phyloP scores from a whole-genome alignment of 2,888 invertebrate genomes.

The Caenorhabditis uteleia region DNA sequence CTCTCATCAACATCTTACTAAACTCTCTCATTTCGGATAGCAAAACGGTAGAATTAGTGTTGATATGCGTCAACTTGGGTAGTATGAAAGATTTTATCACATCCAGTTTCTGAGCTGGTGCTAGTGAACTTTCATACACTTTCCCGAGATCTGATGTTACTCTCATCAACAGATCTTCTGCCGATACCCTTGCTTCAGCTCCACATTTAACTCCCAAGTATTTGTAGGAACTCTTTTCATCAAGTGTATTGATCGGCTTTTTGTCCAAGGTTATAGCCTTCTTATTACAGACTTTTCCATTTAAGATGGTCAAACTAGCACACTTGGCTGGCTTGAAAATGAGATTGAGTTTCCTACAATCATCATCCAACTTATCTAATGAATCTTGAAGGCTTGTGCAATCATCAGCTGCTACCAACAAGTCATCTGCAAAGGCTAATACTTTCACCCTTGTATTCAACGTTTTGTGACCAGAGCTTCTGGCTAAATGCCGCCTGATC shows the following conservation, averaged over 20 bases:
- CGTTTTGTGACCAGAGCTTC: not conserved
- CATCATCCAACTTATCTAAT: conserved; percentile 2
- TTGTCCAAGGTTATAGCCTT: no score
- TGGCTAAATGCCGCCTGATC: conserved; percentile 4
- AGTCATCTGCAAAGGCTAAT: conserved; percentile 37
- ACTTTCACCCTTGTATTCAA: conserved; percentile 3
- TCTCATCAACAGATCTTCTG: not conserved
- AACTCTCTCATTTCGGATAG: conserved; percentile 5
- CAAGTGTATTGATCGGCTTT: conserved; percentile 2
- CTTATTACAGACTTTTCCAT: conserved; percentile 9
- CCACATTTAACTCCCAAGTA: conserved; percentile 15
- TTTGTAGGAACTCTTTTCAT: conserved; percentile 10
- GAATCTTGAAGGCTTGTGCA: conserved; percentile 2
- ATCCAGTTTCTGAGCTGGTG: conserved; percentile 14
- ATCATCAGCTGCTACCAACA: conserved; percentile 8
- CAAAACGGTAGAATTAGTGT: not conserved
- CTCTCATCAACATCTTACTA: conserved; percentile 1
- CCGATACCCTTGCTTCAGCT: not conserved
- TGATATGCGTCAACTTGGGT: conserved; percentile 9
- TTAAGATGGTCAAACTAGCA: conserved; percentile 12
- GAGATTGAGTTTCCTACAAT: conserved; percentile 14
- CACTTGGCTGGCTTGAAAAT: conserved; percentile 37
- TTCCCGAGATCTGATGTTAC: not conserved
- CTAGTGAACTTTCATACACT: not conserved
- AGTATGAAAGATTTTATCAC: conserved; percentile 8